Conservation (phyloP, 2,113 vertebrate genomes). For the Rattus rattus region DNA sequence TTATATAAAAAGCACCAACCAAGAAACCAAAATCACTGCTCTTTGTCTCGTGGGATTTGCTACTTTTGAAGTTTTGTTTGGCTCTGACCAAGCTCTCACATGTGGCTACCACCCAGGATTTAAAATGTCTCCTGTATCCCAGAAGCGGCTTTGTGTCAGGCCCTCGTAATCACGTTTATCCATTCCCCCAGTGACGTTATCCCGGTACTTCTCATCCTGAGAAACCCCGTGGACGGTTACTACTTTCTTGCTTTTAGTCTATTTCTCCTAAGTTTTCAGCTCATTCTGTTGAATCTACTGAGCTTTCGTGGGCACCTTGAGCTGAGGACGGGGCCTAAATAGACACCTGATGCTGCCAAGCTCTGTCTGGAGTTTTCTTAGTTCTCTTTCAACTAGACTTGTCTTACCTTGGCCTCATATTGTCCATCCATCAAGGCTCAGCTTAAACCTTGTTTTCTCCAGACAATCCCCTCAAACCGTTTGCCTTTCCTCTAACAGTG, state of each 20-base stretch:
- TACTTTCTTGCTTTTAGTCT: background rate
- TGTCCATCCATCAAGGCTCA: background rate
- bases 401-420: background rate
- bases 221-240: background rate
- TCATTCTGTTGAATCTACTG: too few species aligned
- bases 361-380: background rate
- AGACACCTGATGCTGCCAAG: too few species aligned
- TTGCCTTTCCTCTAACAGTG: background rate
- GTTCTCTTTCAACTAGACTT: background rate
- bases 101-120: background rate
- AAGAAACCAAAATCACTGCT: background rate
- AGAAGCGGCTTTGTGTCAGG: background rate
- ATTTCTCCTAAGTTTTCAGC: background rate
- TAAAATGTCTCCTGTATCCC: background rate
- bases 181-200: background rate
- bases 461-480: background rate
- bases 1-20: background rate
- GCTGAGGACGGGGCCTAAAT: rapidly evolving
- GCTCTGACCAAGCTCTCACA: background rate
- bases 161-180: background rate
- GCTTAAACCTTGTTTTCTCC: background rate
- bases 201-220: background rate
- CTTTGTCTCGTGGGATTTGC: background rate
- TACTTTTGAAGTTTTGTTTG: background rate
- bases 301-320: background rate